Percentiles rank a stretch among this genome's conserved stretches.
phyloP scores from a whole-genome alignment of 2,888 invertebrate species.

The Cantharis rufa region DNA sequence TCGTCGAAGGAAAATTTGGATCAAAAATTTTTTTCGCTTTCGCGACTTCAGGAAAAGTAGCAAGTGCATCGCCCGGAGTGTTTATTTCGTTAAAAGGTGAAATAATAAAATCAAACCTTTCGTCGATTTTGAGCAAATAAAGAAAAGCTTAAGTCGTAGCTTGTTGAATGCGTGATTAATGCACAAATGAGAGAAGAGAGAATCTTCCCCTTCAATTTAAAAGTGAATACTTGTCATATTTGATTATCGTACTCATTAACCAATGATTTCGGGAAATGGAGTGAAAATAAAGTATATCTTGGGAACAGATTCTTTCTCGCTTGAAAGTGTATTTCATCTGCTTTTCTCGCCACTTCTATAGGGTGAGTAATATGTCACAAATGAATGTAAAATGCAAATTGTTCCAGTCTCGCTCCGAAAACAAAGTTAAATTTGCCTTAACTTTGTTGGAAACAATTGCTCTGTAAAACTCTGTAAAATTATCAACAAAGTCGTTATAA shows the following conservation, averaged over 20 bases:
- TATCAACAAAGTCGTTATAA: constrained; percentile 31
- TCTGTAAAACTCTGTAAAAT: constrained; percentile 28
- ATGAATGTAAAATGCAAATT: constrained; percentile 25
- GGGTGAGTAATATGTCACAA: constrained; percentile 8
- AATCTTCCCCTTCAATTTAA: neutral
- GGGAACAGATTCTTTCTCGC: constrained; percentile 13
- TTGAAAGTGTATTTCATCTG: constrained; percentile 11
- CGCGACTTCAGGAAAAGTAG: neutral
- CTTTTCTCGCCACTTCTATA: constrained; percentile 6
- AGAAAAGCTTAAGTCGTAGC: neutral
- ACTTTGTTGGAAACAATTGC: constrained; percentile 37
- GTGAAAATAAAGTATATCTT: constrained; percentile 10
- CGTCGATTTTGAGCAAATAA: neutral
- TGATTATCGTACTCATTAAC: constrained; percentile 3
- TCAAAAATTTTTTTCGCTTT: neutral
- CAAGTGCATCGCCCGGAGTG: neutral
- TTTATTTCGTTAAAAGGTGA: neutral
- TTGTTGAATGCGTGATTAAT: neutral
- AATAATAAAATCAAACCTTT: neutral
- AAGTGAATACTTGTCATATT: constrained; percentile 2
- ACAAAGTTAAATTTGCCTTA: constrained; percentile 32
- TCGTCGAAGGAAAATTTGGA: neutral
- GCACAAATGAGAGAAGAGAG: neutral
- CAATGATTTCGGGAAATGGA: neutral
- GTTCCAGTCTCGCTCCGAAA: constrained; percentile 13